Percentiles rank a stretch among this genome's conserved stretches.
phyloP scores from a whole-genome alignment of 2,797 vertebrate species.

The Macrochelys suwanniensis region DNA sequence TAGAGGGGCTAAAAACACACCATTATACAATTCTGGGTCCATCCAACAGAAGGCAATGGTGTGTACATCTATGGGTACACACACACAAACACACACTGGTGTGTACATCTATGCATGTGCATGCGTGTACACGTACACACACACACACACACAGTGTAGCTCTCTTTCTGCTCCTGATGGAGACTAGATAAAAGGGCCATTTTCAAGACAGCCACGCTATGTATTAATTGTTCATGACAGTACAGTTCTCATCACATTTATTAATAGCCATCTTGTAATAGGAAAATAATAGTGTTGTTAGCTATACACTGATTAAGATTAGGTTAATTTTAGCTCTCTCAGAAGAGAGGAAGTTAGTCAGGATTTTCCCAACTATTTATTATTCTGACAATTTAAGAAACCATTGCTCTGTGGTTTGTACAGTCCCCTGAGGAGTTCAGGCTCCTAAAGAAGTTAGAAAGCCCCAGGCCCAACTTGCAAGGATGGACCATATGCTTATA shows the following conservation, averaged over 20 bases:
- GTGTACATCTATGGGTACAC: background rate
- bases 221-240: slow-evolving; percentile 60
- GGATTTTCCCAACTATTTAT: background rate
- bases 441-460: background rate
- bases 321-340: background rate
- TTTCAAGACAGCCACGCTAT: background rate
- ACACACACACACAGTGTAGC: too few relatives aligned
- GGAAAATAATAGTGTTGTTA: slow-evolving; percentile 21
- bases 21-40: background rate
- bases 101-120: too few relatives aligned
- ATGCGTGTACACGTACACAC: too few relatives aligned
- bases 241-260: slow-evolving; percentile 38
- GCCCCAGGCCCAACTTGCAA: background rate
- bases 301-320: slow-evolving; percentile 30
- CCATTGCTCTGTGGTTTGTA: background rate
- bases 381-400: background rate
- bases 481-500: background rate
- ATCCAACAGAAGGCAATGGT: background rate
- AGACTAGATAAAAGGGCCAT: background rate
- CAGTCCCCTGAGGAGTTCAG: background rate
- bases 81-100: too few relatives aligned
- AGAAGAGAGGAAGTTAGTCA: background rate
- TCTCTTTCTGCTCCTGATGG: background rate
- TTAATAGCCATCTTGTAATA: background rate
- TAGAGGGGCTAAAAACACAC: background rate